Evolutionary conservation across 2,888 invertebrate genomes (phyloP).

Genomic region (Mechanitis messenoides): DNA sequence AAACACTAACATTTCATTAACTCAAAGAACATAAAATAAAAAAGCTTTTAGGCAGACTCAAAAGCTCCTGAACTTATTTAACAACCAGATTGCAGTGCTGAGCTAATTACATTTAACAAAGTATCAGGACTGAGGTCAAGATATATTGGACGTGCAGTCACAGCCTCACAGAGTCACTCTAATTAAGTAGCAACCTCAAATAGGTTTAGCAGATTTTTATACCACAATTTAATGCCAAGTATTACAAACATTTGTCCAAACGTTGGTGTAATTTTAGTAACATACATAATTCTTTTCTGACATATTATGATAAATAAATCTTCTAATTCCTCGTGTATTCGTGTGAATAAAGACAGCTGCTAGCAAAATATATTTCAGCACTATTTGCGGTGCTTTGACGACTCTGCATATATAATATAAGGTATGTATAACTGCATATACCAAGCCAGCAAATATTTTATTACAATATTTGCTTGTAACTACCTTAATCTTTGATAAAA

Average conservation of each 20-base stretch:
- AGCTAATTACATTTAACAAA: constrained; percentile 1
- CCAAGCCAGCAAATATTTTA: no score
- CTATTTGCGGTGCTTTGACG: constrained; percentile 13
- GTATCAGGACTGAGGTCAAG: constrained; percentile 17
- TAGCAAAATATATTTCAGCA: constrained; percentile 12
- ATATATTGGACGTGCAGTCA: constrained; percentile 36
- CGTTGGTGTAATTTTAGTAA: no score
- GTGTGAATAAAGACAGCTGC: constrained; percentile 11
- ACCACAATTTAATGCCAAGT: not conserved
- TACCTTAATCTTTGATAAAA: no score
- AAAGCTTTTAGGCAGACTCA: constrained; percentile 3
- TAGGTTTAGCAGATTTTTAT: not conserved
- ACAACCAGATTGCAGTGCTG: not conserved
- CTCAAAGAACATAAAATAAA: constrained; percentile 5
- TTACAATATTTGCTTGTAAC: no score
- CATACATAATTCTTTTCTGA: not conserved
- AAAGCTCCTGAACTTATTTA: constrained; percentile 3
- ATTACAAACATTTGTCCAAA: no score
- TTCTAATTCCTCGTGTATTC: not conserved
- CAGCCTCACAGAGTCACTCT: constrained; percentile 48
- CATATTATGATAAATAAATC: not conserved
- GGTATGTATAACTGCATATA: no score
- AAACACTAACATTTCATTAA: constrained; percentile 2
- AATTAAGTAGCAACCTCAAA: constrained; percentile 45
- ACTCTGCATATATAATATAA: constrained; percentile 10